Conservation (phyloP, 1,140 invertebrate genomes). For the Neotoxoptera formosana region DNA sequence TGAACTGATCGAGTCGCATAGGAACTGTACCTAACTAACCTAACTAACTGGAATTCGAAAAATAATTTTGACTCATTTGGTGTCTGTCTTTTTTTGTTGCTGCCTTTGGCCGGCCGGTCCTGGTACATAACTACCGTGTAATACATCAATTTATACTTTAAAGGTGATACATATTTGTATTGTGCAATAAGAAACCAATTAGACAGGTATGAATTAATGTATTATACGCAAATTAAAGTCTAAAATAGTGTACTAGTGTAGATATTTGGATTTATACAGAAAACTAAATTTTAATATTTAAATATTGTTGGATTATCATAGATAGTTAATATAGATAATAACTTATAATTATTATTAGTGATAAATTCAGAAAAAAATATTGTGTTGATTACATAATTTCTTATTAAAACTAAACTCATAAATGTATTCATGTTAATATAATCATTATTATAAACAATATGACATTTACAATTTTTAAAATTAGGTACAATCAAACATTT, state of each 20-base stretch:
- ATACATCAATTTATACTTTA: background rate
- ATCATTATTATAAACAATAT: background rate
- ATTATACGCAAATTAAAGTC: background rate
- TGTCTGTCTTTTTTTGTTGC: background rate
- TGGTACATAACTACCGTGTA: background rate
- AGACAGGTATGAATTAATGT: background rate
- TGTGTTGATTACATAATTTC: constrained; percentile 8
- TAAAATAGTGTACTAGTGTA: constrained; percentile 1
- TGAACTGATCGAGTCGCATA: no score
- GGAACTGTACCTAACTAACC: background rate
- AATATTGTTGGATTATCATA: background rate
- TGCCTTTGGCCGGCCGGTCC: background rate
- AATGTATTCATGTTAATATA: background rate
- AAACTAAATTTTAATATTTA: background rate
- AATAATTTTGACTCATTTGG: background rate
- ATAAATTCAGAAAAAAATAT: background rate
- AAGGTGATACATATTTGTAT: background rate
- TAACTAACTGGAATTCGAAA: background rate
- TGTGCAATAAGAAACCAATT: background rate
- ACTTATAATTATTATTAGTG: background rate
- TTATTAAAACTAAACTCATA: background rate
- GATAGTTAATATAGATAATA: background rate
- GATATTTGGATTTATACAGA: background rate
- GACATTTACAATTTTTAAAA: background rate
- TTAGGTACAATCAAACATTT: background rate